Base-by-base conservation (phyloP, 1,140 invertebrate species). In the Scaptomyza hsui region DNA sequence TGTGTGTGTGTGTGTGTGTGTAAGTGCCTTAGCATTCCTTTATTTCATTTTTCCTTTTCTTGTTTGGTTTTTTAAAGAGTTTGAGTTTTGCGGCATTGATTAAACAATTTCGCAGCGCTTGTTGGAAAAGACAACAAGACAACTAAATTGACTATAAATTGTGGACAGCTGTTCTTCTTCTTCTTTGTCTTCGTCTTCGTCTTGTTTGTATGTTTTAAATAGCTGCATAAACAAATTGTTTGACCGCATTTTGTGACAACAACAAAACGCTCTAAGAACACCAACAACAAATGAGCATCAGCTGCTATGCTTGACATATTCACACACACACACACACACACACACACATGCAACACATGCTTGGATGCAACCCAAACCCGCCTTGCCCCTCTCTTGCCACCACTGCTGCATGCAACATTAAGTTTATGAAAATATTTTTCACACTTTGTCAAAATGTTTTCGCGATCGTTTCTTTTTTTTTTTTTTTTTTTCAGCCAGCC, bases 351-450 rank as follows among this genome's bases (percentile, higher is more conserved):
- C 4, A 37, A n/a, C n/a, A 37, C n/a, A 55, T 51, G 45, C 56
- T 73, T 60, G 56, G 59, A 15, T 70, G 81, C 75, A 78, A 60
- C 26, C 24, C 56, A 0, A 18, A 1, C 45, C 16, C n/a, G n/a
- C 2, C 29, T n/a, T 18, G 2, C 10, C 13, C 4, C 18, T 15
- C 1, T 9, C 29, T 6, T 10, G 16, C 26, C 4, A 26, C 7
- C n/a, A 5, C 10, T 35, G 29, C 32, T 42, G 26, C 53, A 64
- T 71, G 68, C 61, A 64, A 51, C 61, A 71, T 71, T 68, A 62
- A 75, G 72, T 67, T 88, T 86, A 88, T 86, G 77, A 86, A 86
- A 88, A 86, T 81, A 78, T 81, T 81, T 85, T 88, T 86, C 81
- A 86, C 82, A 86, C 81, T 86, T 86, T 85, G 81, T 81, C 65